phyloP scores from a whole-genome alignment of 2,113 vertebrate species.

The Pristiophorus japonicus region DNA sequence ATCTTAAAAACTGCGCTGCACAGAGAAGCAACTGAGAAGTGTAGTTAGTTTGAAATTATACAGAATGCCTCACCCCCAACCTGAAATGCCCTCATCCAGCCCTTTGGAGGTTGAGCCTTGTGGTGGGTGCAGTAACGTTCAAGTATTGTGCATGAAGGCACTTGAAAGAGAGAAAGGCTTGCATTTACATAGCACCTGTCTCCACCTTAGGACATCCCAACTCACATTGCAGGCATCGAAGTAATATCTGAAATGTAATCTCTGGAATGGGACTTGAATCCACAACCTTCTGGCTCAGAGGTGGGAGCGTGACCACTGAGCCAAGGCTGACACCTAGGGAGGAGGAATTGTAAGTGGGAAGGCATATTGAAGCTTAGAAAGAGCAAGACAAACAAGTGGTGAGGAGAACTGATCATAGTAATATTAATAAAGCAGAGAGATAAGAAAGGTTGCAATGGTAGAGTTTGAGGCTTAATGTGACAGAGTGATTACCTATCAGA shows the following conservation, averaged over 20 bases:
- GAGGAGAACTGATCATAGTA: neutral
- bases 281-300: neutral
- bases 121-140: neutral
- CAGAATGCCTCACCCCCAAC: neutral
- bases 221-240: neutral
- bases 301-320: neutral
- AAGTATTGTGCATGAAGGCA: neutral
- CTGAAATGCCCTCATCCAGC: too few species aligned
- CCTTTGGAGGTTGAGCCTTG: neutral
- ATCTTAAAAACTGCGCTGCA: neutral
- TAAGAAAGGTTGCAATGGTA: neutral
- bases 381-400: neutral
- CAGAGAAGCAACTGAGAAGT: neutral
- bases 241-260: neutral
- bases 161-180: neutral
- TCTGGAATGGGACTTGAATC: neutral
- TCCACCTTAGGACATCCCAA: neutral
- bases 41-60: neutral
- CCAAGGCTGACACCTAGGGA: neutral
- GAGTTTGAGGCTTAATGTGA: neutral
- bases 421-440: neutral
- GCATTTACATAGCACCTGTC: too few species aligned
- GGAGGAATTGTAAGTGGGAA: neutral
- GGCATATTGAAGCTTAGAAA: neutral
- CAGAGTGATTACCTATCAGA: neutral